Conservation (phyloP, 2,113 vertebrate species). For the Cranoglanis bouderius region DNA sequence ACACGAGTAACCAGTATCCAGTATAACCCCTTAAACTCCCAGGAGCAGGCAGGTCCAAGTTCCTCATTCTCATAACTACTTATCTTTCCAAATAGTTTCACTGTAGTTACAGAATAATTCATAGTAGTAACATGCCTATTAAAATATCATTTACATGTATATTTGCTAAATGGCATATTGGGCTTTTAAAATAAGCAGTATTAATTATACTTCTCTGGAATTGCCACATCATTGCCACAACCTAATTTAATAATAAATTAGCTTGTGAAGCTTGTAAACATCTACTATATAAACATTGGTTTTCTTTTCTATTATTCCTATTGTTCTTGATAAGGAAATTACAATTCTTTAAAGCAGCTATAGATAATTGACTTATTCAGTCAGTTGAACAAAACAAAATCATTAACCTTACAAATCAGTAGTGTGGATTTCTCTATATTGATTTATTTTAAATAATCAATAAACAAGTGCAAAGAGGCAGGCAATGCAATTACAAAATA, state of each 20-base stretch:
- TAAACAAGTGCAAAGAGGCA: background rate
- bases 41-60: background rate
- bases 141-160: background rate
- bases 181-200: background rate
- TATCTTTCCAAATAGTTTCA: background rate
- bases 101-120: background rate
- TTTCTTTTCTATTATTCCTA: background rate
- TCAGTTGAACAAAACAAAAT: background rate
- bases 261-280: background rate
- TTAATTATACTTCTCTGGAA: background rate
- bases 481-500: background rate
- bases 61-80: background rate
- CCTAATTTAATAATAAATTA: background rate
- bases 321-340: background rate
- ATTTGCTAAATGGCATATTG: background rate
- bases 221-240: background rate
- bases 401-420: background rate
- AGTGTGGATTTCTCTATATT: constrained; percentile 15
- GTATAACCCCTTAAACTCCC: background rate
- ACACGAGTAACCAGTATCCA: background rate
- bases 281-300: background rate
- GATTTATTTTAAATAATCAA: background rate
- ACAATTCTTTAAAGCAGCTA: background rate
- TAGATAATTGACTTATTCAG: background rate
- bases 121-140: background rate